phyloP scores from a whole-genome alignment of 92 coral and sea anemone genomes.

The Zoanthus sansibaricus region DNA sequence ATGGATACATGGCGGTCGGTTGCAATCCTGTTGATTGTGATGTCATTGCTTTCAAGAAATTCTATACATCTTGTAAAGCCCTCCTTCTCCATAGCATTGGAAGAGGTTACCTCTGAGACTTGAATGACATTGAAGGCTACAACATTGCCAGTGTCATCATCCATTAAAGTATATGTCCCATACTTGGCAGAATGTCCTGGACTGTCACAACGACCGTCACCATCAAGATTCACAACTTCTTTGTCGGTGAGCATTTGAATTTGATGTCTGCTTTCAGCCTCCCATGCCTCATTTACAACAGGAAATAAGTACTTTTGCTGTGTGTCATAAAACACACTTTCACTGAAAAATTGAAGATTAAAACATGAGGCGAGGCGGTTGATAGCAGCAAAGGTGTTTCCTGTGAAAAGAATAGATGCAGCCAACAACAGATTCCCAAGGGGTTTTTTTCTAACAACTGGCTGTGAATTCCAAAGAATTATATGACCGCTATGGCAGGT shows the following conservation, averaged over 20 bases:
- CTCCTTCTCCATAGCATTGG: conserved; percentile 2
- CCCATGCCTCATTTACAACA: neutral
- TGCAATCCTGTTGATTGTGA: neutral
- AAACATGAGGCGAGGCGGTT: conserved; percentile 53
- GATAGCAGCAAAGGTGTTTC: conserved; percentile 54
- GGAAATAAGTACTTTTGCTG: neutral
- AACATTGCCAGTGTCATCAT: conserved; percentile 8
- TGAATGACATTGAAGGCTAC: conserved; percentile 2
- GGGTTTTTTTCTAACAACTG: conserved; percentile 45
- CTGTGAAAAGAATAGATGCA: conserved; percentile 63
- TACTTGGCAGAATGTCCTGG: neutral
- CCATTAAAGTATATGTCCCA: neutral
- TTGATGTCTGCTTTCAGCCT: conserved; percentile 1
- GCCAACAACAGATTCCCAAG: conserved; percentile 61
- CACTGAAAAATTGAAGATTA: conserved; percentile 47
- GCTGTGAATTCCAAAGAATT: conserved; percentile 57
- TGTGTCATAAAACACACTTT: conserved; percentile 39
- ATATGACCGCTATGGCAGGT: conserved; percentile 50
- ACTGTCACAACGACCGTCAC: conserved; percentile 2
- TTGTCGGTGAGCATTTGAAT: neutral
- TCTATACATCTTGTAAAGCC: conserved; percentile 4
- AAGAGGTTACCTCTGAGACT: neutral
- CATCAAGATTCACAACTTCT: conserved; percentile 3
- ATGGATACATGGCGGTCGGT: neutral
- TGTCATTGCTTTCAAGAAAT: neutral